Conservation (phyloP, 1,140 invertebrate species). For the Brachionus rubens region DNA sequence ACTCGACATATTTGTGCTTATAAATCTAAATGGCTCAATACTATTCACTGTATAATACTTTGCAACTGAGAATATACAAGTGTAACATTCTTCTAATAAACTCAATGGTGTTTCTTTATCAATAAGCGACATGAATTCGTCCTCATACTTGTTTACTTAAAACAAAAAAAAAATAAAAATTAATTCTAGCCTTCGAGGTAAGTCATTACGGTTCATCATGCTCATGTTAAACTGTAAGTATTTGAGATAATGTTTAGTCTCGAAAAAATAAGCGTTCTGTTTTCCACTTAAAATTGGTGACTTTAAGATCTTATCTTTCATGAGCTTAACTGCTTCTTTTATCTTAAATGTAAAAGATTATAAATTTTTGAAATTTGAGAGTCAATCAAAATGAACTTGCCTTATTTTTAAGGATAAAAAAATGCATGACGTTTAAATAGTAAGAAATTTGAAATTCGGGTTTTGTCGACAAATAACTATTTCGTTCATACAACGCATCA, state of each 20-base stretch:
- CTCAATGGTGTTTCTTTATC: slow-evolving; percentile 30
- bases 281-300: slow-evolving; percentile 10
- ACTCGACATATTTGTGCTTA: slow-evolving; percentile 1
- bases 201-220: slow-evolving; percentile 17
- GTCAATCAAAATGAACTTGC: background rate
- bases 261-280: slow-evolving; percentile 22
- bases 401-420: slow-evolving; percentile 15
- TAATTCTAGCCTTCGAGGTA: background rate
- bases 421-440: slow-evolving; percentile 23
- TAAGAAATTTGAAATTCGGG: background rate
- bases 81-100: slow-evolving; percentile 43
- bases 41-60: slow-evolving; percentile 35
- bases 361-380: background rate
- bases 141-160: background rate
- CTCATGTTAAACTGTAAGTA: slow-evolving; percentile 20
- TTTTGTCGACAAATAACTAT: slow-evolving; percentile 1
- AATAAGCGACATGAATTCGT: slow-evolving; percentile 20
- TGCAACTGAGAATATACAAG: slow-evolving; percentile 37
- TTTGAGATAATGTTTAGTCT: slow-evolving; percentile 9
- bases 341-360: background rate
- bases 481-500: background rate
- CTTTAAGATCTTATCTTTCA: slow-evolving; percentile 24
- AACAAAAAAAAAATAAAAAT: background rate
- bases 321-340: slow-evolving; percentile 16
- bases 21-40: slow-evolving; percentile 27